Evolutionary conservation across 2,888 invertebrate genomes (phyloP).

Genomic region (Metopia argyrocephala): DNA sequence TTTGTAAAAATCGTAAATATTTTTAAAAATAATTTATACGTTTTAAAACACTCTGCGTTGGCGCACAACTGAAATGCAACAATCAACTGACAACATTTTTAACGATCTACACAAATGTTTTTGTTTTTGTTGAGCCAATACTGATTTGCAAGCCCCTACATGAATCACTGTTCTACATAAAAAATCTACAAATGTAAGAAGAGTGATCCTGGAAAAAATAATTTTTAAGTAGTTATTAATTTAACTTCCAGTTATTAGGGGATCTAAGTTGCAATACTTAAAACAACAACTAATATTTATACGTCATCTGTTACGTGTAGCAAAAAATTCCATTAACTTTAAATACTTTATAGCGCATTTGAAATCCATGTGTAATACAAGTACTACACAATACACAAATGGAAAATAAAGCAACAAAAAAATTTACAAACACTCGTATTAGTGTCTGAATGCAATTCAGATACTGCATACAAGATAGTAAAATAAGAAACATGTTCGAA

Average conservation of each 20-base stretch:
- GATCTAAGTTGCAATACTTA: too few relatives aligned
- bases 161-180: too few relatives aligned
- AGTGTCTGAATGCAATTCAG: slow-evolving; percentile 5
- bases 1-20: not conserved
- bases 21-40: not conserved
- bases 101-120: not conserved
- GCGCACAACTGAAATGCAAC: slow-evolving; percentile 37
- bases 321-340: too few relatives aligned
- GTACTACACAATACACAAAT: not conserved
- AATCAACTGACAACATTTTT: slow-evolving; percentile 4
- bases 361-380: too few relatives aligned
- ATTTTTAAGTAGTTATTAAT: too few relatives aligned
- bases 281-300: too few relatives aligned
- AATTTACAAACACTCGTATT: too few relatives aligned
- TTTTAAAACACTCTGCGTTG: slow-evolving; percentile 28
- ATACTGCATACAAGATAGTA: slow-evolving; percentile 11
- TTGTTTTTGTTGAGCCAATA: not conserved
- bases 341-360: too few relatives aligned
- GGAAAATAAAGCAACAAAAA: not conserved
- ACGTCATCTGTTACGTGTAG: too few relatives aligned
- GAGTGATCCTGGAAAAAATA: too few relatives aligned
- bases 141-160: not conserved
- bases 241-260: too few relatives aligned
- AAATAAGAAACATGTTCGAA: slow-evolving; percentile 6
- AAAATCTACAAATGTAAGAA: too few relatives aligned